phyloP scores from a whole-genome alignment of 2,888 invertebrate species.

The Limnephilus rhombicus region DNA sequence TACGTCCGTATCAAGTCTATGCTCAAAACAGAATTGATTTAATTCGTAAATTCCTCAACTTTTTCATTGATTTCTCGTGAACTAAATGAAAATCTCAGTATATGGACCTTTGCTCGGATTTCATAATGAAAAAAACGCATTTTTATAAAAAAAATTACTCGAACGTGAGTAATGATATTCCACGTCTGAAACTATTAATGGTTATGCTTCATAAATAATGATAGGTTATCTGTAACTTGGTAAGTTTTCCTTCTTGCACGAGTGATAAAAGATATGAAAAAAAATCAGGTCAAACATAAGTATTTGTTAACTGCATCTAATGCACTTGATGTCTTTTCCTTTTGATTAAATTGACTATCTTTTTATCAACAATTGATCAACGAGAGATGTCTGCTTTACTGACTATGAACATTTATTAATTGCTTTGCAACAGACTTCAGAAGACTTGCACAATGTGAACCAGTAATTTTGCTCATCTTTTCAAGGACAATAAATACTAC shows the following conservation, averaged over 20 bases:
- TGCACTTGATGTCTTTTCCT: background rate
- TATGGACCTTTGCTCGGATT: background rate
- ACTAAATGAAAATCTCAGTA: background rate
- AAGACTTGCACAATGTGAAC: background rate
- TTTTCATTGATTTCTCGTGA: background rate
- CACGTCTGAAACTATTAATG: background rate
- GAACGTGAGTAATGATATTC: constrained; percentile 13
- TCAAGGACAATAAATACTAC: too few species aligned
- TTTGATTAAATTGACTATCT: background rate
- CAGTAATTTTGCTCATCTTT: background rate
- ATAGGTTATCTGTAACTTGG: constrained; percentile 16
- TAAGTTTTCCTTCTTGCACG: constrained; percentile 32
- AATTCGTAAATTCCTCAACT: background rate
- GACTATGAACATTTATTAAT: background rate
- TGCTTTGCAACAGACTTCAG: background rate
- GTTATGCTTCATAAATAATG: constrained; percentile 19
- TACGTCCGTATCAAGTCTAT: too few species aligned
- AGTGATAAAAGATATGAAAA: background rate
- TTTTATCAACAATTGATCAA: background rate
- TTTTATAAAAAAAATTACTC: constrained; percentile 8
- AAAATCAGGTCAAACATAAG: constrained; percentile 16
- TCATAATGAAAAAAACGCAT: background rate
- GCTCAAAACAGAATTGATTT: background rate
- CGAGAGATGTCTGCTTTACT: background rate
- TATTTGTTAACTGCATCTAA: constrained; percentile 9